Base-by-base conservation (phyloP, 2,888 invertebrate genomes). In the Toxonevra muliebris region DNA sequence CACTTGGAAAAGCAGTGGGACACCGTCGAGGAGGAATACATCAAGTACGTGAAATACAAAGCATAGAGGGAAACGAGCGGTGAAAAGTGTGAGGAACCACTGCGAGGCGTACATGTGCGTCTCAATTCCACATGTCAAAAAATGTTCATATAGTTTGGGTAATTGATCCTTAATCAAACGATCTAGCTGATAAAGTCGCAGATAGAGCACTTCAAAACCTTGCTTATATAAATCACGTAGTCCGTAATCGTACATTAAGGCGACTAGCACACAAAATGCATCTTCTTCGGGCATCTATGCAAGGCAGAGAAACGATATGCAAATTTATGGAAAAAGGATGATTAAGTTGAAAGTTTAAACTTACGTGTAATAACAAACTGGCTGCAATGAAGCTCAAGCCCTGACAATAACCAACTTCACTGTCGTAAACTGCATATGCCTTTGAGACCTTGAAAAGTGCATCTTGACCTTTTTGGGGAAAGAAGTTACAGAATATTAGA, bases 81-180 rank as follows among this genome's bases (percentile, higher is more conserved):
- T 99, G 87, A 97, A 99, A n/a, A 99, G 88, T 0, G 99, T 99
- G 64, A 99, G 90, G 88, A 99, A 98, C 99, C 99, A 99, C 86
- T 99, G 99, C 7, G 96, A 97, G 20, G 98, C 98, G 84, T 96
- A 99, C 98, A 98, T 98, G 87, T 99, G 98, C 41, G 96, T 93
- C 86, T 99, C 98, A 60, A 99, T 92, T 61, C 92, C 92, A 69
- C 88, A 92, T 89, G 86, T 92, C 76, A 88, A 89, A 86, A 95
- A 95, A 82, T 96, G 95, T 69, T 91, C 91, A 80, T 92, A 91
- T 66, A 96, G 85, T 70, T 94, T 92, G 1, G 91, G 90, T 73
- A 95, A 84, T 86, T 95, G 94, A 86, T 96, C 94, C 90, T 92
- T 83, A n/a, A 87, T 94, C 20, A 99, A 87, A 73, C 95, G 90